These are phyloP conservation scores for Zeuzera pyrina DNA, from an alignment of 2,888 invertebrate species.

Conservation along the genomic window DNA sequence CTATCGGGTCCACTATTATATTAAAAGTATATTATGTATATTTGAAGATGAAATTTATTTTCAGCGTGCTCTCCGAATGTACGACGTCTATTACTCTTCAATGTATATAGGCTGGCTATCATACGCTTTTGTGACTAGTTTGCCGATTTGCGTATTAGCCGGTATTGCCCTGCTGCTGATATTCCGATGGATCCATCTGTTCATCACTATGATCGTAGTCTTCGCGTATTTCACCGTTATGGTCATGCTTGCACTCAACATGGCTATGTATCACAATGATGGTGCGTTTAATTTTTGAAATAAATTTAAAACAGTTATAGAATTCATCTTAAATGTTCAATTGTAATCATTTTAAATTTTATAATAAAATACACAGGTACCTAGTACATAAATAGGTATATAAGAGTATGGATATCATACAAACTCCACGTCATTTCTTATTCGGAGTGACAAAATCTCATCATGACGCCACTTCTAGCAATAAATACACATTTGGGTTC, in stretches of 20 bases:
- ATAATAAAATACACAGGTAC: too few relatives aligned
- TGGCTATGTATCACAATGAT: constrained; percentile 49
- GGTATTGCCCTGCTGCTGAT: constrained; percentile 43
- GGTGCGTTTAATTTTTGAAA: constrained; percentile 22
- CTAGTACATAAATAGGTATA: too few relatives aligned
- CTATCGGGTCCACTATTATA: too few relatives aligned
- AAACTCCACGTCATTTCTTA: too few relatives aligned
- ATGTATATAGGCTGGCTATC: constrained; percentile 50
- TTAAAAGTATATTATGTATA: too few relatives aligned
- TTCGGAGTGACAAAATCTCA: too few relatives aligned
- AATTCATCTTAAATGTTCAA: too few relatives aligned
- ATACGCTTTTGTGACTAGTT: constrained; percentile 39
- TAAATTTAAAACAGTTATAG: neutral
- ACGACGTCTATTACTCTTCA: constrained; percentile 36
- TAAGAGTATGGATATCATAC: too few relatives aligned
- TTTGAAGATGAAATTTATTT: too few relatives aligned
- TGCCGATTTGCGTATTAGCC: constrained; percentile 43
- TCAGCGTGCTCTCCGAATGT: constrained; percentile 45
- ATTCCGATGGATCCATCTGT: constrained; percentile 56
- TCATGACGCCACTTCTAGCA: too few relatives aligned
- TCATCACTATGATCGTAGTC: constrained; percentile 35
- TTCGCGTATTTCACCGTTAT: constrained; percentile 29
- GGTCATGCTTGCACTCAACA: constrained; percentile 9
- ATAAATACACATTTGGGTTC: too few relatives aligned
- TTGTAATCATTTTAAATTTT: too few relatives aligned